phyloP scores from a whole-genome alignment of 2,113 vertebrate species.

The Felis chaus region DNA sequence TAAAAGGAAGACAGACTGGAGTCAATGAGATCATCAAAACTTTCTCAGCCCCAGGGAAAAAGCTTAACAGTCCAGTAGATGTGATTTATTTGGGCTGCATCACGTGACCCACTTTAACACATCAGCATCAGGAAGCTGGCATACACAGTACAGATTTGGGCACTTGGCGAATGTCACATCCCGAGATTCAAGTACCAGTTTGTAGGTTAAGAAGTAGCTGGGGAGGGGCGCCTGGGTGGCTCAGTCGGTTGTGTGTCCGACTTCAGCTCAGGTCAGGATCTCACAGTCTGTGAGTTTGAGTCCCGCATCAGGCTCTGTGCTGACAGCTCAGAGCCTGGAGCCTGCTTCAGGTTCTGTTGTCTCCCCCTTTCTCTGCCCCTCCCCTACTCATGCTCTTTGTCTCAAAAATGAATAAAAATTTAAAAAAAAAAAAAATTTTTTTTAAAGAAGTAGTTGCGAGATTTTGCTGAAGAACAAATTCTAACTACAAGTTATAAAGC shows the following conservation, averaged over 20 bases:
- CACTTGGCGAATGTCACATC: background rate
- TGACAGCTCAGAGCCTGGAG: too few species aligned
- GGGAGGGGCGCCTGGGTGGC: background rate
- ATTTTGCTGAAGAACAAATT: background rate
- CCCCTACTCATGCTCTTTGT: too few species aligned
- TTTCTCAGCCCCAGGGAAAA: background rate
- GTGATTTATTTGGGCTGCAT: too few species aligned
- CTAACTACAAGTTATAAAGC: background rate
- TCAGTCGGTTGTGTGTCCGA: too few species aligned
- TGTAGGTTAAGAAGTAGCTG: background rate
- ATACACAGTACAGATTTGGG: fast-evolving
- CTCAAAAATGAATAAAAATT: too few species aligned
- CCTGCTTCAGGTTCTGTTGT: too few species aligned
- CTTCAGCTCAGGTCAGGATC: too few species aligned
- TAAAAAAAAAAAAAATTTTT: too few species aligned
- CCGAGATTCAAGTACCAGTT: background rate
- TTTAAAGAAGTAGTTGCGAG: background rate
- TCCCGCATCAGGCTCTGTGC: too few species aligned
- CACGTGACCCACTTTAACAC: background rate
- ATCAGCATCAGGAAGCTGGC: background rate
- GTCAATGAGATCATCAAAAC: background rate
- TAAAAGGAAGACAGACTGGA: background rate
- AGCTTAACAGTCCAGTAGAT: background rate
- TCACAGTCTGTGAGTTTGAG: too few species aligned
- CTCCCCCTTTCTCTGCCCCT: too few species aligned